Percentiles rank a stretch among this genome's conserved stretches.
Evolutionary conservation across 1,140 invertebrate genomes (phyloP).

Genomic region (Aphaenogaster floridana): DNA sequence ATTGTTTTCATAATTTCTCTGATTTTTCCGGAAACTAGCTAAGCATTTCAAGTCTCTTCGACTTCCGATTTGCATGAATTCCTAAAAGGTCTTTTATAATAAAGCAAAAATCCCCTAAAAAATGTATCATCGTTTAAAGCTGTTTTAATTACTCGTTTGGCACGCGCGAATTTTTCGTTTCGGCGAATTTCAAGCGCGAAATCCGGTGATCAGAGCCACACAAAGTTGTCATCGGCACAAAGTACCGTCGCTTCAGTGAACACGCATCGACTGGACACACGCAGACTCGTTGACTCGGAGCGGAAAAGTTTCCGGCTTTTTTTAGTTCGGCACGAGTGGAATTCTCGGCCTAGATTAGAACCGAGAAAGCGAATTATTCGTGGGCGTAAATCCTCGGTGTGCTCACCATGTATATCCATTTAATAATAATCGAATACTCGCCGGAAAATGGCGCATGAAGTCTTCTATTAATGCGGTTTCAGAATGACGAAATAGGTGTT

Average conservation of each 20-base stretch:
- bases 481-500: not conserved
- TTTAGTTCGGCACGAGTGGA: not conserved
- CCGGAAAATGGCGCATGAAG: not conserved
- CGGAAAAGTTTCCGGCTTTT: constrained; percentile 51
- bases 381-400: not conserved
- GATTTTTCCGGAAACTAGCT: not conserved
- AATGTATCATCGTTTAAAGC: not conserved
- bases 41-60: not conserved
- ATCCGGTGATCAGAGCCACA: constrained; percentile 31
- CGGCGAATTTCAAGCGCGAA: constrained; percentile 33
- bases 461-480: not conserved
- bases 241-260: constrained; percentile 39
- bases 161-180: constrained; percentile 34
- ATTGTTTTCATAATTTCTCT: not conserved
- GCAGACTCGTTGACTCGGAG: constrained; percentile 40
- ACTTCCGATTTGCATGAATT: not conserved
- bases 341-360: constrained; percentile 42
- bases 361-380: constrained; percentile 34
- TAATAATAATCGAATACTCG: constrained; percentile 54
- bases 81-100: not conserved
- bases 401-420: not conserved
- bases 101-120: not conserved
- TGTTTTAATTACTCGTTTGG: constrained; percentile 46
- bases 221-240: constrained; percentile 57
- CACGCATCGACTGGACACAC: constrained; percentile 36